These are phyloP conservation scores for western clawed frog (Xenopus tropicalis) DNA, from an alignment of 2,113 vertebrate species.

Conservation along the genomic window UCB_Xtro_10.0 CM004452.2:2089501-2090000, in stretches of 20 bases:
- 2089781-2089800: neutral
- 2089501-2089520: constrained; percentile 23
- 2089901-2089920: neutral
- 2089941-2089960: constrained; percentile 16
- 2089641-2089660: constrained; percentile 5
- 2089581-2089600: no score
- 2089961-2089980: neutral
- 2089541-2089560: constrained; percentile 14
- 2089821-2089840: neutral
- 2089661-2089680: no score
- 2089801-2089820: no score
- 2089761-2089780: no score
- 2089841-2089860: no score
- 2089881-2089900: constrained; percentile 10
- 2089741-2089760: neutral
- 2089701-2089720: neutral
- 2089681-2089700: neutral
- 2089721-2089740: no score
- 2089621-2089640: no score
- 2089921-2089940: constrained; percentile 2
- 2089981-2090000: no score
- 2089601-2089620: constrained; percentile 1
- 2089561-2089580: neutral
- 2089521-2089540: neutral
- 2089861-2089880: neutral